Base-by-base conservation (phyloP, 2,888 invertebrate genomes). In the Rhimphoctona megacephalus region DNA sequence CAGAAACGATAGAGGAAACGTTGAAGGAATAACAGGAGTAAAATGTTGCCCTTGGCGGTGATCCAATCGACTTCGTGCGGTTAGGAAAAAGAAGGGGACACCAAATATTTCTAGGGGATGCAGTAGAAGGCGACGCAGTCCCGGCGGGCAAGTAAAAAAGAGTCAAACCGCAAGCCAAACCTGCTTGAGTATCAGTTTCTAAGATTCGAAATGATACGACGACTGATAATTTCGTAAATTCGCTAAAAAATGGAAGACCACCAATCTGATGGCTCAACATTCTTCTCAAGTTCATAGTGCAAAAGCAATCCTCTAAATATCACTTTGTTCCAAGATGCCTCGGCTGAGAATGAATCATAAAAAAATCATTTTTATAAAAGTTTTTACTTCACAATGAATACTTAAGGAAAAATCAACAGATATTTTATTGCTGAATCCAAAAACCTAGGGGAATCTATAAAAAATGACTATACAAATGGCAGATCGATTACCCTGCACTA, bases 41-140 rank as follows among this genome's bases (percentile, higher is more conserved):
- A 80, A 80, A 80, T 52, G 69, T 69, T 67, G 43, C 43, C 49
- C 17, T 80, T 80, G 80, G 80, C 80, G 43, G 36, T 72, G 57
- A 57, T 72, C 72, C 80, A 80, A 80, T 61, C 39, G 46, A 46
- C 30, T 46, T 33, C 6, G 61, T 66, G 25, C 8, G 66, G 5
- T 5, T 33, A 49, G 66, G 33, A 46, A 76, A 46, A 25, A n/a
- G 22, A 17, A 22, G 25, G 46, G 17, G 33, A 19, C 17, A 64
- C 43, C 25, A 64, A 76, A 69, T 69, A n/a, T 25, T 36, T 79
- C 57, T 30, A 57, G 70, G 69, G 54, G 30, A 70, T 80, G 80
- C 80, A 61, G 43, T 67, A 17, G 73, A 74, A 81, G 36, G 11
- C 46, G 52, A 33, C 81, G 81, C 81, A 81, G 36, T 70, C 66